These are phyloP conservation scores for Numenius arquata DNA, from an alignment of 2,113 vertebrate genomes.

Conservation along the genomic window DNA sequence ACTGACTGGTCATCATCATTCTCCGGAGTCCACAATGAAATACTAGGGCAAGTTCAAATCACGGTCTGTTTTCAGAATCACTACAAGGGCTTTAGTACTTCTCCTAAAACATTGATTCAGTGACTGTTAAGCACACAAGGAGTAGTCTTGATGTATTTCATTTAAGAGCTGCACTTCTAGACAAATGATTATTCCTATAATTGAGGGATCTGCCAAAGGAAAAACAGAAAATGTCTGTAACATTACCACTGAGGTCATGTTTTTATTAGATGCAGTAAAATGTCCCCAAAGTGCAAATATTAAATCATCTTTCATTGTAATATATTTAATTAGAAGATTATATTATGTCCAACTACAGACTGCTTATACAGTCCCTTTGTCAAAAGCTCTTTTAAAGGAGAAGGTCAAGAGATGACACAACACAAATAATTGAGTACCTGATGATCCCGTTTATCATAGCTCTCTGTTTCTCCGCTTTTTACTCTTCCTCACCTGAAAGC, in stretches of 20 bases:
- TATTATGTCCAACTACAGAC: neutral
- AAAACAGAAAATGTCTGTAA: neutral
- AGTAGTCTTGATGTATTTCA: neutral
- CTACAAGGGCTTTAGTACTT: neutral
- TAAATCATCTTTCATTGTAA: neutral
- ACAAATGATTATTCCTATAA: neutral
- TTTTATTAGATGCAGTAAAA: neutral
- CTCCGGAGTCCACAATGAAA: neutral
- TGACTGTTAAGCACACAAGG: neutral
- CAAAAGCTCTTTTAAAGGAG: neutral
- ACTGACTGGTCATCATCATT: neutral
- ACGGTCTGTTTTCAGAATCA: neutral
- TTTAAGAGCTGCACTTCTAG: neutral
- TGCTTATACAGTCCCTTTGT: neutral
- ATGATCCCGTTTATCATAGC: neutral
- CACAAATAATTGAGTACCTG: neutral
- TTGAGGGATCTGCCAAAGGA: neutral
- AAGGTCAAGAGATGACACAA: neutral
- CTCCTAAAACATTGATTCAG: neutral
- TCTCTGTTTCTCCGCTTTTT: neutral
- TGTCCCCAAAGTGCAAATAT: neutral
- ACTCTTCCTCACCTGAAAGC: neutral
- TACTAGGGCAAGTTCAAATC: neutral
- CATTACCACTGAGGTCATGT: neutral
- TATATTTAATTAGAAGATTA: neutral